Evolutionary conservation across 2,797 vertebrate species (phyloP).

Genomic region (Avahi laniger): DNA sequence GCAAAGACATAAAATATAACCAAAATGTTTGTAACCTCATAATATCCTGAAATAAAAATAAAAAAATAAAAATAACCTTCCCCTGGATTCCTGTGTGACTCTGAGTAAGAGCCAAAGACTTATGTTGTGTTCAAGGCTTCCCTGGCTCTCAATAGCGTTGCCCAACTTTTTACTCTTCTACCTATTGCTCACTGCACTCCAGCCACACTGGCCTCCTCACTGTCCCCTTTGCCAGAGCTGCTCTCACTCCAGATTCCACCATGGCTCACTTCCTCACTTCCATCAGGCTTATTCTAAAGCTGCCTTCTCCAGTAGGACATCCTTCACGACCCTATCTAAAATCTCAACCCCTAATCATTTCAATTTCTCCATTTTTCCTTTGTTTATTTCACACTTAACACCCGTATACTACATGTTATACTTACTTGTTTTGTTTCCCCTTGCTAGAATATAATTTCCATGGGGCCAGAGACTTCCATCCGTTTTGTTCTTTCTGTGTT

Average conservation of each 20-base stretch:
- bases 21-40: too few species aligned
- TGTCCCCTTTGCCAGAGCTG: not conserved
- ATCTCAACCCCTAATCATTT: not conserved
- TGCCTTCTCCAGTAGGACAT: not conserved
- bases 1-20: too few species aligned
- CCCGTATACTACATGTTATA: not conserved
- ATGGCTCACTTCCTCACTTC: not conserved
- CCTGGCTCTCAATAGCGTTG: not conserved
- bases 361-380: not conserved
- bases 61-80: not conserved
- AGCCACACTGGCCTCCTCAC: not conserved
- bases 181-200: not conserved
- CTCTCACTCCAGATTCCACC: not conserved
- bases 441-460: not conserved
- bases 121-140: not conserved
- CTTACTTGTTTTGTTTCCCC: not conserved
- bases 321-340: not conserved
- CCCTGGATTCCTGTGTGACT: not conserved
- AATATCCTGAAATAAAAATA: too few species aligned
- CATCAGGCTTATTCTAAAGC: not conserved
- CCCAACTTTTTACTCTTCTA: not conserved
- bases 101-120: not conserved
- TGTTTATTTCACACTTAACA: not conserved
- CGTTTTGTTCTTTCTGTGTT: not conserved
- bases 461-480: not conserved